Base-by-base conservation (phyloP, 2,888 invertebrate genomes). In the Protophormia terraenovae region DNA sequence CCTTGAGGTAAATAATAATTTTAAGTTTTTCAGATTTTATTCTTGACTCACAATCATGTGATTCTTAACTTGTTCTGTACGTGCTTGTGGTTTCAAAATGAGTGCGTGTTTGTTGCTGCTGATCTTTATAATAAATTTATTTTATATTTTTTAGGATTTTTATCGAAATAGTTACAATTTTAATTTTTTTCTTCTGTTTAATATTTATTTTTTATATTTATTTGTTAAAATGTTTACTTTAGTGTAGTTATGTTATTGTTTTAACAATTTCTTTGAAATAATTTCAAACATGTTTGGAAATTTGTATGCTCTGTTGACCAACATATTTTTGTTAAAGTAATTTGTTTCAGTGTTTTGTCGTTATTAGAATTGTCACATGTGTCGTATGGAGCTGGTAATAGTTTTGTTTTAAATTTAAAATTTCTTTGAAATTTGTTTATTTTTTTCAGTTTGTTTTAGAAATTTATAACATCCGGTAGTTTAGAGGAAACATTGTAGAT, bases 11-110 rank as follows among this genome's bases (percentile, higher is more conserved):
- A 32, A 7, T 29, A 12, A n/a, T 5, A 6, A 69, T 35, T 73
- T 60, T 16, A 47, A 19, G 14, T 47, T 62, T 53, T 55, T 29
- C 27, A 35, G 16, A 47, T 60, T 47, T 3, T 53, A 75, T 78
- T 27, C 41, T 79, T n/a, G 16, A 77, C 62, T 55, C 80, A 50
- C 32, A 66, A 76, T 82, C 84, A 71, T 83, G 67, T 58, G 71
- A 79, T 86, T 84, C 69, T 81, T 86, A 87, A 87, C 86, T 81
- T 86, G 83, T 87, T 84, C 80, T 55, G 83, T 88, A 88, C 88
- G 88, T 88, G 88, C 85, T 86, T 86, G 87, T 82, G 87, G 81
- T 85, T 86, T 85, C 50, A 86, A 32, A 64, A 22, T 16, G 41
- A 35, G 22, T 50, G 29, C 24, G 45, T 76, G 41, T n/a, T n/a